Evolutionary conservation across 2,797 vertebrate species (phyloP).

Genomic region (Gymnocypris eckloni): DNA sequence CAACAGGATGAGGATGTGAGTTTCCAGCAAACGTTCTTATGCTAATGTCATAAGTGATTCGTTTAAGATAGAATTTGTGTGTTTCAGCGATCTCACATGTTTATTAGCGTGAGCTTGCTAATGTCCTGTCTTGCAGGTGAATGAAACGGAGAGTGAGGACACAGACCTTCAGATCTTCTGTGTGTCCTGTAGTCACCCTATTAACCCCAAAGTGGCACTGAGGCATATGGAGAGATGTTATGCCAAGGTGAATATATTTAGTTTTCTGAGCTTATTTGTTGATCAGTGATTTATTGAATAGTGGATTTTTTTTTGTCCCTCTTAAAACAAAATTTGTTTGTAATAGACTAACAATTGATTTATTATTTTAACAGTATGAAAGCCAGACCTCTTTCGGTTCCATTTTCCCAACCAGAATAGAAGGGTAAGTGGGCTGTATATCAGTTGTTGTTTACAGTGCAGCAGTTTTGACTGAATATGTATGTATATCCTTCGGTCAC

Average conservation of each 20-base stretch:
- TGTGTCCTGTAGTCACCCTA: slow-evolving; percentile 92
- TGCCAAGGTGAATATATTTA: slow-evolving; percentile 82
- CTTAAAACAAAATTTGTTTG: background rate
- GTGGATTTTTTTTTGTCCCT: background rate
- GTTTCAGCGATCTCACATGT: background rate
- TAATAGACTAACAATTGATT: background rate
- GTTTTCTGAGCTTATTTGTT: background rate
- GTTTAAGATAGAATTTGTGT: no score
- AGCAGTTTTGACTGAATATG: background rate
- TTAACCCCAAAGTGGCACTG: slow-evolving; percentile 93
- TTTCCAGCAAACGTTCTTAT: background rate
- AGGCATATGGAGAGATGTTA: slow-evolving; percentile 96
- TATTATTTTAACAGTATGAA: slow-evolving; percentile 82
- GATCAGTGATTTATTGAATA: background rate
- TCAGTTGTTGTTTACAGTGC: background rate
- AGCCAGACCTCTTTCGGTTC: slow-evolving; percentile 95
- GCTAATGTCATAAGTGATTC: background rate
- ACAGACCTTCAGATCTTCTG: slow-evolving; percentile 96
- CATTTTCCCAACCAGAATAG: slow-evolving; percentile 93
- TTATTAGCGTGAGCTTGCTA: background rate
- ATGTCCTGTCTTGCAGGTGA: slow-evolving; percentile 75
- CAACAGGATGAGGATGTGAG: slow-evolving; percentile 92
- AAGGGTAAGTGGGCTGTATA: slow-evolving; percentile 83
- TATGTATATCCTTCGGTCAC: background rate
- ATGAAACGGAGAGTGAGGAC: slow-evolving; percentile 91